Evolutionary conservation across 2,888 invertebrate genomes (phyloP).

Genomic region (Nephrocerus scutellatus): DNA sequence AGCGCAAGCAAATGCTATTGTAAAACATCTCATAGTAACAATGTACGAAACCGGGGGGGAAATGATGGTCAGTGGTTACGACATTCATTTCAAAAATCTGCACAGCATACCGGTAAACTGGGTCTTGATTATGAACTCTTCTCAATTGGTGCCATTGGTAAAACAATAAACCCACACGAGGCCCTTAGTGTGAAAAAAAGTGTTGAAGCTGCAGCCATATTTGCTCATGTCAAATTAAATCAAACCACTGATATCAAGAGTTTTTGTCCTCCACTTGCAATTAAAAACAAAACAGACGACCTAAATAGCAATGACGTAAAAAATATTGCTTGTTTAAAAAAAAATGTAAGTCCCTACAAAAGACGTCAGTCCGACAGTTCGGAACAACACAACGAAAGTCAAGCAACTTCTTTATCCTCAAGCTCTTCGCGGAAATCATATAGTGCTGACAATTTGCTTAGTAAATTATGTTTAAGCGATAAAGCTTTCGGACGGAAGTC

Average conservation of each 20-base stretch:
- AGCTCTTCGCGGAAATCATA: conserved; percentile 35
- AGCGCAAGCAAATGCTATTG: conserved; percentile 87
- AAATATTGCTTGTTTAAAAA: conserved; percentile 24
- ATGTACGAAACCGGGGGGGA: neutral
- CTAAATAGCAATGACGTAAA: conserved; percentile 15
- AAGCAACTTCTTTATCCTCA: conserved; percentile 22
- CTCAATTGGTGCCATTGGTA: conserved; percentile 50
- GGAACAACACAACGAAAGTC: conserved; percentile 29
- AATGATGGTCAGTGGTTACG: neutral
- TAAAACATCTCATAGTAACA: too few species aligned
- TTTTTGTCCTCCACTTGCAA: conserved; percentile 32
- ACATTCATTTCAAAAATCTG: neutral
- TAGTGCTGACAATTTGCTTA: conserved; percentile 41
- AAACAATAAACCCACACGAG: conserved; percentile 56
- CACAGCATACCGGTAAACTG: conserved; percentile 54
- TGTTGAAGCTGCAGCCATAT: conserved; percentile 80
- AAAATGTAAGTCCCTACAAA: conserved; percentile 21
- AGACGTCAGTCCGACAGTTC: conserved; percentile 36
- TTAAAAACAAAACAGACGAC: conserved; percentile 8
- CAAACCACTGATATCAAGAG: conserved; percentile 63
- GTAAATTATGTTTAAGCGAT: conserved; percentile 39
- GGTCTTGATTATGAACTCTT: conserved; percentile 71
- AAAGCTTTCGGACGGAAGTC: conserved; percentile 30
- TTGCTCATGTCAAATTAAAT: conserved; percentile 67
- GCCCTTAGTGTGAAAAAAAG: conserved; percentile 80